Conservation (phyloP, 2,888 invertebrate genomes). For the Sthenelais limicola region DNA sequence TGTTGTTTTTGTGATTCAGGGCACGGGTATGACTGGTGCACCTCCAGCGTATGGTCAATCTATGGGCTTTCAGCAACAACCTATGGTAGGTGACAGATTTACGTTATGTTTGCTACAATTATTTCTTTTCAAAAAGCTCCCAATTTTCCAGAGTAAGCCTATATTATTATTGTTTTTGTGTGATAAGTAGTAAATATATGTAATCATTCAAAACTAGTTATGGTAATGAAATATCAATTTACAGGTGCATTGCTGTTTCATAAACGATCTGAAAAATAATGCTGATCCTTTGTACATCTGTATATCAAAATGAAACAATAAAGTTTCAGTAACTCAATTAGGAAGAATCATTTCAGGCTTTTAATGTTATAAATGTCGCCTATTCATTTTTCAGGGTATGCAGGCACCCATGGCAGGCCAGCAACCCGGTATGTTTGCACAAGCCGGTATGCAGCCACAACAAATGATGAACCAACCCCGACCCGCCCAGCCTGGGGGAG, state of each 20-base stretch:
- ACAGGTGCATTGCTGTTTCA: too few species aligned
- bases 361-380: neutral
- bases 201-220: too few species aligned
- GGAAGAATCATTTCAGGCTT: neutral
- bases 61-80: constrained; percentile 29
- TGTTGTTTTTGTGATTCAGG: too few species aligned
- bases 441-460: constrained; percentile 25
- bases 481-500: constrained; percentile 17
- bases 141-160: too few species aligned
- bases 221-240: too few species aligned
- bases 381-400: constrained; percentile 5
- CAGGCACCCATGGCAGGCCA: neutral
- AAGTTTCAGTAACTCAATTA: too few species aligned
- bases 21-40: constrained; percentile 32
- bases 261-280: too few species aligned
- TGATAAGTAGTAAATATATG: too few species aligned
- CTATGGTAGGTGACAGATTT: constrained; percentile 1
- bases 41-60: constrained; percentile 24
- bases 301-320: too few species aligned
- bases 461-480: constrained; percentile 34
- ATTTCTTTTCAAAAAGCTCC: too few species aligned
- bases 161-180: too few species aligned
- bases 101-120: neutral
- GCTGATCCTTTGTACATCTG: too few species aligned
- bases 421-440: constrained; percentile 26